These are phyloP conservation scores for Slavum lentiscoides DNA, from an alignment of 2,888 invertebrate genomes.

Conservation along the genomic window DNA sequence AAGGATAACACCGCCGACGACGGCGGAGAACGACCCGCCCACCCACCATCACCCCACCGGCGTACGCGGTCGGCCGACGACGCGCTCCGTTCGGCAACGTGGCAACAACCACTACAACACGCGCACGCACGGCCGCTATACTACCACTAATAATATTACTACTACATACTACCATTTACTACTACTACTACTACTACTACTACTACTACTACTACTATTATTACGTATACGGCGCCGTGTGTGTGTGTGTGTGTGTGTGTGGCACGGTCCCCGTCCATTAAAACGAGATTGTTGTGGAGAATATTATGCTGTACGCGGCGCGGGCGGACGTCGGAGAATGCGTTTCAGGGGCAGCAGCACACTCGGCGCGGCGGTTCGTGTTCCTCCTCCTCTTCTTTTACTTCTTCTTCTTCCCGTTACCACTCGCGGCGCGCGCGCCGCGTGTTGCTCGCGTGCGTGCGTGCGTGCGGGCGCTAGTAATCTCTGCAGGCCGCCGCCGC, in stretches of 20 bases:
- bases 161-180: conserved; percentile 26
- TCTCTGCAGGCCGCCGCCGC: conserved; percentile 1
- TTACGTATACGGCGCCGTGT: background rate
- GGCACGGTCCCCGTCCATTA: conserved; percentile 27
- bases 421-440: conserved; percentile 25
- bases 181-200: conserved; percentile 10
- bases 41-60: background rate
- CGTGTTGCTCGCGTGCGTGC: conserved; percentile 39
- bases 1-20: conserved; percentile 42
- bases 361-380: background rate
- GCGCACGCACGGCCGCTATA: background rate
- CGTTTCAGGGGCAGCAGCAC: conserved; percentile 45
- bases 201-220: background rate
- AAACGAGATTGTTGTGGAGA: conserved; percentile 33
- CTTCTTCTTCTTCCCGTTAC: conserved; percentile 36
- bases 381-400: no score
- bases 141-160: conserved; percentile 26
- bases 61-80: background rate
- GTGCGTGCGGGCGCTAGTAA: background rate
- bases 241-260: background rate
- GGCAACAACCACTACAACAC: conserved; percentile 40
- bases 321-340: conserved; percentile 23
- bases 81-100: conserved; percentile 47
- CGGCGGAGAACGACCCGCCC: background rate
- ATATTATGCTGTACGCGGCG: background rate